These are phyloP conservation scores for Terrapene triunguis DNA, from an alignment of 2,113 vertebrate genomes.

Conservation along the genomic window DNA sequence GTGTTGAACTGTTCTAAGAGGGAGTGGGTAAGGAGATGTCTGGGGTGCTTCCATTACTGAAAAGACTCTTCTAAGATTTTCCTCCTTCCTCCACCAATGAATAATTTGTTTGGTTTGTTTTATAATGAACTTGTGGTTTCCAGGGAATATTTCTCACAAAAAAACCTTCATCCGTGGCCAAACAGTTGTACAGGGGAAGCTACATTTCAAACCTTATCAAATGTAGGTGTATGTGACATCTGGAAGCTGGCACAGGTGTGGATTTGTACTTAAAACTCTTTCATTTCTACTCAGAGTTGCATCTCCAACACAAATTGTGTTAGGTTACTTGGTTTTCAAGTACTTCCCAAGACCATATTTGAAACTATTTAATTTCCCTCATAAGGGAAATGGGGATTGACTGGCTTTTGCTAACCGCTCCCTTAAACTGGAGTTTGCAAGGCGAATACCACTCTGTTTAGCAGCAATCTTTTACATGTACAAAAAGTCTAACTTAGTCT, in stretches of 20 bases:
- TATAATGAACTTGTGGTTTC: not conserved
- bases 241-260: not conserved
- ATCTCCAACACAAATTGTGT: not conserved
- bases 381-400: not conserved
- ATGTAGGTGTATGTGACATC: not conserved
- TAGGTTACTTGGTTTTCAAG: not conserved
- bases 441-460: not conserved
- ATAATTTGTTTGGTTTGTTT: constrained; percentile 6
- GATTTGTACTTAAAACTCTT: not conserved
- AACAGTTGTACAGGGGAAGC: not conserved
- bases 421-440: not conserved
- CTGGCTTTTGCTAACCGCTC: not conserved
- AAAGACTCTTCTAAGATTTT: not conserved
- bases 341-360: not conserved
- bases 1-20: not conserved
- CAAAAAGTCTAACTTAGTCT: not conserved
- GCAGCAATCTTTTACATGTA: fast-evolving
- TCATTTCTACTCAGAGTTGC: not conserved
- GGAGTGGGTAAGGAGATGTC: not conserved
- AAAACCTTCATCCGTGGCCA: not conserved
- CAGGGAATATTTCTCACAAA: not conserved
- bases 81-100: not conserved
- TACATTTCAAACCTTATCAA: not conserved
- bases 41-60: not conserved
- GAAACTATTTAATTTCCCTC: not conserved